A percentile compares a stretch with the other conserved stretches of the same genome.
Evolutionary conservation across 92 coral and sea anemone genomes (phyloP).

Genomic region (Heliopora coerulea): DNA sequence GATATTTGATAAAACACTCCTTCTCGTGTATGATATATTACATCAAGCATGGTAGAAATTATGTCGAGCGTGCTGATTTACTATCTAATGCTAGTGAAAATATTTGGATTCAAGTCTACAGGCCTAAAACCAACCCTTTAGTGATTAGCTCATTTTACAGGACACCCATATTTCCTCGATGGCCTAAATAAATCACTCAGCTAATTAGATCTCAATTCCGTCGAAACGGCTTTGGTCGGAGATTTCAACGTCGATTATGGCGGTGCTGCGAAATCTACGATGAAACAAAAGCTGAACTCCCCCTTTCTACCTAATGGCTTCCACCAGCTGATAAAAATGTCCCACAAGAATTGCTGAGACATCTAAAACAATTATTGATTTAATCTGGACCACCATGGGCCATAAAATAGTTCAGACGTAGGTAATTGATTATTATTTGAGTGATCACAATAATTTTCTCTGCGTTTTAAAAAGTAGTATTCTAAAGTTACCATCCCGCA

Average conservation of each 20-base stretch:
- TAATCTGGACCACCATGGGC: conserved; percentile 16
- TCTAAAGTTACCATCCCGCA: conserved; percentile 16
- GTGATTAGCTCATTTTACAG: neutral
- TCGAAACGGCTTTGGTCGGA: neutral
- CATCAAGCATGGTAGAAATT: conserved; percentile 24
- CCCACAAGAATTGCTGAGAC: conserved; percentile 51
- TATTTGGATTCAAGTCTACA: neutral
- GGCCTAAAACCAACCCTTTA: neutral
- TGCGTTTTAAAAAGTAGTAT: conserved; percentile 44
- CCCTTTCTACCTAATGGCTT: neutral
- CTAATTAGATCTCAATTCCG: neutral
- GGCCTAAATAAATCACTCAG: too few relatives aligned
- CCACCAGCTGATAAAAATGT: conserved; percentile 26
- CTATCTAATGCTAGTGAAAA: neutral
- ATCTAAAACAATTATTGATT: too few relatives aligned
- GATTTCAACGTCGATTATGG: conserved; percentile 2
- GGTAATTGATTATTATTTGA: conserved; percentile 24
- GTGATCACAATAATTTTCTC: conserved; percentile 46
- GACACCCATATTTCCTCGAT: too few relatives aligned
- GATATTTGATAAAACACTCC: too few relatives aligned
- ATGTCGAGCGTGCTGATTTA: conserved; percentile 17
- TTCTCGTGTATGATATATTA: too few relatives aligned
- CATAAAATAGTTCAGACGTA: conserved; percentile 42
- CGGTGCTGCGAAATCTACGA: neutral
- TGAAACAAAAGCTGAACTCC: neutral